Evolutionary conservation across 2,888 invertebrate genomes (phyloP).

Genomic region (Heliconius hortense): DNA sequence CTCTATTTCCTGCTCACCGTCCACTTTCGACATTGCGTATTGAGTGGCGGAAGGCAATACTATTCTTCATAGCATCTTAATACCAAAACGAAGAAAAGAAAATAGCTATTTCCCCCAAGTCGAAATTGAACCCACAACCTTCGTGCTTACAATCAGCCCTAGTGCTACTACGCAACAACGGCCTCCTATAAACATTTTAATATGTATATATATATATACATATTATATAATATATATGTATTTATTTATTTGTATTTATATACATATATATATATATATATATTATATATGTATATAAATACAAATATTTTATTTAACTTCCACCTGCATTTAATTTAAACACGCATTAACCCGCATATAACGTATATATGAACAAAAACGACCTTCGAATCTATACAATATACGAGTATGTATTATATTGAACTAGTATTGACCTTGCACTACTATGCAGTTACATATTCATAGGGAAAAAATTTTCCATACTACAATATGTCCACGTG

Average conservation of each 20-base stretch:
- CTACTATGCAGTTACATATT: constrained; percentile 2
- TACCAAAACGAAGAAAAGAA: not conserved
- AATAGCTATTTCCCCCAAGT: not conserved
- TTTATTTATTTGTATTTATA: too few species aligned
- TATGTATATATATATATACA: too few species aligned
- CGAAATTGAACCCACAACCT: not conserved
- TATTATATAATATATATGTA: too few species aligned
- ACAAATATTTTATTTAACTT: not conserved
- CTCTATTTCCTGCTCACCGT: too few species aligned
- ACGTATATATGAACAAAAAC: constrained; percentile 10
- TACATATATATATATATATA: too few species aligned
- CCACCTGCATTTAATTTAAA: not conserved
- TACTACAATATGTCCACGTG: constrained; percentile 4
- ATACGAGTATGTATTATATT: not conserved
- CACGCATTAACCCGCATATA: constrained; percentile 8
- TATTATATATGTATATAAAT: too few species aligned
- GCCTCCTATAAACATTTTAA: too few species aligned
- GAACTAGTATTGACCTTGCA: constrained; percentile 15
- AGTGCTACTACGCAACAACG: not conserved
- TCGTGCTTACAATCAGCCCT: not conserved
- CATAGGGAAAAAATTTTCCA: not conserved
- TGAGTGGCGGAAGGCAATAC: not conserved
- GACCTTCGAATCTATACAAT: not conserved
- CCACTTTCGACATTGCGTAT: not conserved
- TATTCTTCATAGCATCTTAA: not conserved